These are phyloP conservation scores for Protodeltote pygarga DNA, from an alignment of 2,888 invertebrate species.

Conservation along the genomic window DNA sequence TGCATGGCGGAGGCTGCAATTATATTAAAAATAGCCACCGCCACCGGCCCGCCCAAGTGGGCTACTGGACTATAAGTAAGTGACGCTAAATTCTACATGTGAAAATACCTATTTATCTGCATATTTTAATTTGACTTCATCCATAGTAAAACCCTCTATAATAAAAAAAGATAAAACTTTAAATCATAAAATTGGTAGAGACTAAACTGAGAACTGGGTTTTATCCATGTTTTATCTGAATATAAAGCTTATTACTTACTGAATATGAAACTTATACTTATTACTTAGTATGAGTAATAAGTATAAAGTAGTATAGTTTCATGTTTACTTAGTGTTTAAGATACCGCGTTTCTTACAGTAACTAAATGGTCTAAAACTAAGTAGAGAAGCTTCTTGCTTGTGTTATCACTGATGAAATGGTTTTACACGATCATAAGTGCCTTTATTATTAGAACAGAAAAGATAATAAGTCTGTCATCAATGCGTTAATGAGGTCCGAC, in stretches of 20 bases:
- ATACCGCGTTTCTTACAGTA: too few relatives aligned
- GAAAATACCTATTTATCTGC: conserved; percentile 33
- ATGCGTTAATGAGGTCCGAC: conserved; percentile 41
- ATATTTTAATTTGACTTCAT: neutral
- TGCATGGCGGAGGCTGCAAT: conserved; percentile 56
- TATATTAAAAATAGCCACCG: conserved; percentile 66
- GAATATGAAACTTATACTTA: too few relatives aligned
- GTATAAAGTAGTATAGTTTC: too few relatives aligned
- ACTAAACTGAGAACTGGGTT: too few relatives aligned
- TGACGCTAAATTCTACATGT: conserved; percentile 31
- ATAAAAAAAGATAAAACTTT: neutral
- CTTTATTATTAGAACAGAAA: conserved; percentile 43
- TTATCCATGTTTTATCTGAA: too few relatives aligned
- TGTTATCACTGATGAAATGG: conserved; percentile 26
- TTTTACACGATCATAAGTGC: conserved; percentile 23
- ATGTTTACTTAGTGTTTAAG: too few relatives aligned
- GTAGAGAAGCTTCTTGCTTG: neutral
- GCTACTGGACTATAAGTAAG: conserved; percentile 33
- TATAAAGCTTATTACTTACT: too few relatives aligned
- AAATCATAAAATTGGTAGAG: too few relatives aligned
- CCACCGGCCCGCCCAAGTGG: conserved; percentile 58
- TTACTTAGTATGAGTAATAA: too few relatives aligned
- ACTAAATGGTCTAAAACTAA: too few relatives aligned
- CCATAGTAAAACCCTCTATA: too few relatives aligned
- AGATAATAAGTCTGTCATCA: conserved; percentile 48